A percentile compares a stretch with the other conserved stretches of the same genome.
phyloP scores from a whole-genome alignment of 2,888 invertebrate species.

The Hecatera dysodea region DNA sequence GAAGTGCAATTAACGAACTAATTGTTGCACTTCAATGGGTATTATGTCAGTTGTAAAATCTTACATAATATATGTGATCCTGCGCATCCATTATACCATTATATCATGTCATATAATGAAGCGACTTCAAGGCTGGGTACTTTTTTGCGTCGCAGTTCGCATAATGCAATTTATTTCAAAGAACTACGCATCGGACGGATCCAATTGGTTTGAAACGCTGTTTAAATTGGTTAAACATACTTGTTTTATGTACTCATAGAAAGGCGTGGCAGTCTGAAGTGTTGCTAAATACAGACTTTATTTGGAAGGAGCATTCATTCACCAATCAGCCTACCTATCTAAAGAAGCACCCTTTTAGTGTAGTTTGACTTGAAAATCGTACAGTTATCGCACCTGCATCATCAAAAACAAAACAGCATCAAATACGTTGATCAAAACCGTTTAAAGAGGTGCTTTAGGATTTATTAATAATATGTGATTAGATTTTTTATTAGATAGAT shows the following conservation, averaged over 20 bases:
- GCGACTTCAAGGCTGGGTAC: conserved; percentile 33
- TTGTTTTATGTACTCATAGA: not conserved
- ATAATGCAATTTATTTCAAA: conserved; percentile 32
- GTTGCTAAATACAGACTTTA: not conserved
- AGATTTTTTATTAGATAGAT: too few species aligned
- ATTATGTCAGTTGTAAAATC: conserved; percentile 15
- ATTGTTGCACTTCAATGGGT: conserved; percentile 9
- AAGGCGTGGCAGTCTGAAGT: not conserved
- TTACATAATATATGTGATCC: conserved; percentile 29
- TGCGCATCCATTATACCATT: conserved; percentile 25
- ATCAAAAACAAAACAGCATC: not conserved
- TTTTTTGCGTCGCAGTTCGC: conserved; percentile 44
- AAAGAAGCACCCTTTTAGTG: too few species aligned
- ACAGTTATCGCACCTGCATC: not conserved
- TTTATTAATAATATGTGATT: too few species aligned
- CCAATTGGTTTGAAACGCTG: conserved; percentile 32
- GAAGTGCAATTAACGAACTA: conserved; percentile 17
- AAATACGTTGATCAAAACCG: too few species aligned
- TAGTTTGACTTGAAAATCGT: not conserved
- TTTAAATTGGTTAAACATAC: conserved; percentile 30
- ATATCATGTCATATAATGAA: conserved; percentile 21
- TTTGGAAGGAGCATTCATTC: not conserved
- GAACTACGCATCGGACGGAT: conserved; percentile 32
- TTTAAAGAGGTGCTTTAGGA: too few species aligned
- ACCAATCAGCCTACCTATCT: not conserved